A percentile compares a stretch with the other conserved stretches of the same genome.
These are phyloP conservation scores for Drosophila bocqueti DNA, from an alignment of 1,140 invertebrate species.

Conservation along the genomic window DNA sequence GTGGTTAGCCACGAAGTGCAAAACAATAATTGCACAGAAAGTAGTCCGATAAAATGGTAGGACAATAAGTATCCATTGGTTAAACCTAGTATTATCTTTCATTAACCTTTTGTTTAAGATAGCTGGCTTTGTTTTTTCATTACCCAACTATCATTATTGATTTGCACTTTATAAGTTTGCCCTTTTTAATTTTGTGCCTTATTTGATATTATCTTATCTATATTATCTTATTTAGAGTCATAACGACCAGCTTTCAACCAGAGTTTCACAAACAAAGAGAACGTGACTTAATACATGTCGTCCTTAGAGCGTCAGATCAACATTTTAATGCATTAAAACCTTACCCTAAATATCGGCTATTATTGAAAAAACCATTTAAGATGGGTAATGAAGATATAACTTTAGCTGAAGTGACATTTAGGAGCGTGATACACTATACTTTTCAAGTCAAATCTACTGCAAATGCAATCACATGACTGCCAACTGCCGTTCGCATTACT, in stretches of 20 bases:
- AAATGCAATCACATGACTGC: slow-evolving; percentile 15
- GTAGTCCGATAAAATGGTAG: background rate
- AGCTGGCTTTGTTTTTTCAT: background rate
- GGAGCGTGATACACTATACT: background rate
- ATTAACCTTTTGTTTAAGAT: background rate
- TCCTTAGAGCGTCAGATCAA: background rate
- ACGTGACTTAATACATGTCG: background rate
- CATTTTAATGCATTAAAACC: background rate
- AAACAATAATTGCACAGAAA: background rate
- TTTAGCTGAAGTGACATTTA: background rate
- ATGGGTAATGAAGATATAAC: background rate
- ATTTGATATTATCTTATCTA: too few relatives aligned
- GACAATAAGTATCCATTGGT: background rate
- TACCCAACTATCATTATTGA: background rate
- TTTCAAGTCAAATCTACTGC: background rate
- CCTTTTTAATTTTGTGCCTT: background rate
- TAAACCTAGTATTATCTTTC: background rate
- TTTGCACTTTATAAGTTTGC: background rate
- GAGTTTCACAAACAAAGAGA: background rate
- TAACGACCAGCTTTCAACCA: background rate
- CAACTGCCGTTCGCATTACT: slow-evolving; percentile 7
- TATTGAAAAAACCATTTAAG: background rate
- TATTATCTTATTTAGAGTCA: background rate
- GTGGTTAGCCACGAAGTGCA: background rate
- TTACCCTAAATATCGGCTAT: background rate